These are phyloP conservation scores for Zonotrichia leucophrys DNA, from an alignment of 2,113 vertebrate species.

Conservation along the genomic window DNA sequence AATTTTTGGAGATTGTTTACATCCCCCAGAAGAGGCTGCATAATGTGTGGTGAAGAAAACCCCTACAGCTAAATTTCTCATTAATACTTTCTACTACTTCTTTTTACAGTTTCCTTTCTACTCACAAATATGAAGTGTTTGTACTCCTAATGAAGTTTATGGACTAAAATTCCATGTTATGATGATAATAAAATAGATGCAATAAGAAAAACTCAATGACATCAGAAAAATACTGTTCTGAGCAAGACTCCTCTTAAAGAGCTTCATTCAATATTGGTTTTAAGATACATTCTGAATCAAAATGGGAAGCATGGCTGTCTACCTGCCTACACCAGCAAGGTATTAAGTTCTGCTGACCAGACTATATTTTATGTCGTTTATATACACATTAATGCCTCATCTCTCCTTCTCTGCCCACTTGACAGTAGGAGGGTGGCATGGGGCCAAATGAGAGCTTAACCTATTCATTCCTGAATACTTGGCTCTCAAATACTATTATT, in stretches of 20 bases:
- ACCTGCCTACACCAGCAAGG: neutral
- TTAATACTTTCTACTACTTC: neutral
- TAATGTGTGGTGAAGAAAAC: neutral
- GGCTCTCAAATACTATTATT: neutral
- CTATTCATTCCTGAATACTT: neutral
- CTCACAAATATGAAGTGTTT: neutral
- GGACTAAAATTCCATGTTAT: neutral
- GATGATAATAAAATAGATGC: neutral
- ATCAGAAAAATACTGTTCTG: neutral
- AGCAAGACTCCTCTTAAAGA: neutral
- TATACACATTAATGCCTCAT: neutral
- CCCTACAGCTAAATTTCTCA: neutral
- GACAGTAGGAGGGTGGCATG: accelerated
- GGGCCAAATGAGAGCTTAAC: neutral
- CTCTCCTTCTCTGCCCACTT: neutral
- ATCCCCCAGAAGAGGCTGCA: neutral
- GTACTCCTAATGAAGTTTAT: neutral
- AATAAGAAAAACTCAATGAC: neutral
- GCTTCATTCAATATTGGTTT: neutral
- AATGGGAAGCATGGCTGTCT: neutral
- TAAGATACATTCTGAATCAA: neutral
- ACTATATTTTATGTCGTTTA: neutral
- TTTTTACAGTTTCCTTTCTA: neutral
- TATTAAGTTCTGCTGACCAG: neutral
- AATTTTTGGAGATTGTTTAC: neutral